Base-by-base conservation (phyloP, 1,140 invertebrate genomes). In the Goniozus legneri region DNA sequence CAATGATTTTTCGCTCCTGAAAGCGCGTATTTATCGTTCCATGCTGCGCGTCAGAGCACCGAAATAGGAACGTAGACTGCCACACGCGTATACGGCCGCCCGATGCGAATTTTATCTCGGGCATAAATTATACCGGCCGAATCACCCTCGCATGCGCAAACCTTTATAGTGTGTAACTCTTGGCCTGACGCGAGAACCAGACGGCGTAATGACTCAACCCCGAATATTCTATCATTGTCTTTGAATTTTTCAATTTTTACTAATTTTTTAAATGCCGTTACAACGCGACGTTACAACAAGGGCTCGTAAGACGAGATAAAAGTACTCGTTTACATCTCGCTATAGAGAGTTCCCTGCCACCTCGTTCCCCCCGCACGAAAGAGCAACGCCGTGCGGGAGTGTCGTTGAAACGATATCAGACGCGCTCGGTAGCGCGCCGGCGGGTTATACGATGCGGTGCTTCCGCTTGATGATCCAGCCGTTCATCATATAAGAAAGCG, bases 401-500 rank as follows among this genome's bases (percentile, higher is more conserved):
- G 32, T 39, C 15, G 35, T 31, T 44, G 15, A n/a, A 32, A 16
- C 8, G 15, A 36, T 27, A 13, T n/a, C 12, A 36, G 8, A 37
- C n/a, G 3, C 6, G 20, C 12, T 2, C 13, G 2, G 22, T n/a
- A 6, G 35, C 15, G 16, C n/a, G 15, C 32, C 3, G 32, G 18
- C 10, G n/a, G n/a, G n/a, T n/a, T n/a, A n/a, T n/a, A n/a, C n/a
- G n/a, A n/a, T n/a, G n/a, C n/a, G 10, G 24, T 32, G 50, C 47
- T 57, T 60, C 53, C 56, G 60, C 59, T 70, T 64, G 67, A 73
- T 70, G 65, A 75, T 68, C 67, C 60, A 67, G 69, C 62, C 64
- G 65, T 72, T 74, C 68, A 66, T 73, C 64, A 73, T 71, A 73
- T n/a, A n/a, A 59, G 60, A 58, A 61, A 52, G 51, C 43, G 57